Conservation (phyloP, 53 echinoderm and acorn worm species). For the Hippasteria phrygiana region DNA sequence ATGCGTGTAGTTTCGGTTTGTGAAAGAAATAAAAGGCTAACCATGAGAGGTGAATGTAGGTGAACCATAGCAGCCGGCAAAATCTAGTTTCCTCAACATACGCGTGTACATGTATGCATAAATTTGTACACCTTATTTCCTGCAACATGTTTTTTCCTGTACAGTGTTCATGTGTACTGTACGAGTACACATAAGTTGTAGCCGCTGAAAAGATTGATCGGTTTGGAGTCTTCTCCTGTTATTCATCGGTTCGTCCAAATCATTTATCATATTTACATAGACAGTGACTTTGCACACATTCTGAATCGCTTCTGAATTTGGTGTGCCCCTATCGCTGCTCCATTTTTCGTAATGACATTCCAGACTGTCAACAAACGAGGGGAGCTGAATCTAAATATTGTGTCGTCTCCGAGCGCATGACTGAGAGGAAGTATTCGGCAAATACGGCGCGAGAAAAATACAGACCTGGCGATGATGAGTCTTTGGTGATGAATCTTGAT, state of each 20-base stretch:
- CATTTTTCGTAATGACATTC: background rate
- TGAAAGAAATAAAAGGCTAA: too few relatives aligned
- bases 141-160: too few relatives aligned
- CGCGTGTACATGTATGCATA: too few relatives aligned
- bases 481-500: background rate
- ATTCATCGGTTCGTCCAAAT: background rate
- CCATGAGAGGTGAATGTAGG: background rate
- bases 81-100: background rate
- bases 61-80: background rate
- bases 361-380: constrained; percentile 5
- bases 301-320: background rate
- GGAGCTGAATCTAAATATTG: background rate
- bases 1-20: background rate
- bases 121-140: too few relatives aligned
- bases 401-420: background rate
- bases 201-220: background rate
- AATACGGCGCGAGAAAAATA: background rate
- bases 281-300: background rate
- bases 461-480: background rate
- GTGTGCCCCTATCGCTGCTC: background rate
- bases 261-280: background rate
- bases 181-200: too few relatives aligned
- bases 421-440: background rate
- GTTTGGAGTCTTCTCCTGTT: background rate
- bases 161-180: too few relatives aligned